phyloP scores from a whole-genome alignment of 2,113 vertebrate genomes.

The zebrafish (Danio rerio) region GRCz12tu NC_133195.1:43865001-43865500 shows the following conservation, averaged over 20 bases:
- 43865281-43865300: too few species aligned
- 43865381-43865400: too few species aligned
- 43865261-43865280: not conserved
- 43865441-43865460: too few species aligned
- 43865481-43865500: too few species aligned
- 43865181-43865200: not conserved
- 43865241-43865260: not conserved
- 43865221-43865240: not conserved
- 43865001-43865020: not conserved
- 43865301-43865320: too few species aligned
- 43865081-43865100: not conserved
- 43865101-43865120: not conserved
- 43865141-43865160: slow-evolving; percentile 19
- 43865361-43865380: too few species aligned
- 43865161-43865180: not conserved
- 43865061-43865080: not conserved
- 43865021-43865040: slow-evolving; percentile 9
- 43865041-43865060: slow-evolving; percentile 43
- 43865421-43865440: too few species aligned
- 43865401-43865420: too few species aligned
- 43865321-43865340: too few species aligned
- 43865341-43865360: too few species aligned
- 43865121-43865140: not conserved
- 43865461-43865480: too few species aligned
- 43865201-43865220: not conserved